Evolutionary conservation across 2,113 vertebrate species (phyloP), one percentile per base, ranked within the genome.

Genomic region (Callionymus lyra): DNA sequence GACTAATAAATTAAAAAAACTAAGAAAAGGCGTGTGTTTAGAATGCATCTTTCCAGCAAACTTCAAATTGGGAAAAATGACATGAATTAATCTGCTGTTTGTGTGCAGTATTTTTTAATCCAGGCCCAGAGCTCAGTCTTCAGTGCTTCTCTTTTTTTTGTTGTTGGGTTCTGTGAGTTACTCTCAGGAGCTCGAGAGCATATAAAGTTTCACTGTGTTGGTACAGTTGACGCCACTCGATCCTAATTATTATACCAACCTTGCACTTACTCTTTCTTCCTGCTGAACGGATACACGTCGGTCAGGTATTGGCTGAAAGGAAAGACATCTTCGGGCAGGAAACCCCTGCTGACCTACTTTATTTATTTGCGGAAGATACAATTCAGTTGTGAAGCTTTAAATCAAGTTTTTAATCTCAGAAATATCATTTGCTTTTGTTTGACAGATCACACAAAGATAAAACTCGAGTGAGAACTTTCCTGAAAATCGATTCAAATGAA

Each of bases 261-360:
- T 11, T 9, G 21, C 14, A 15, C 38, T 14, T 14, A 32, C 12
- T 31, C 35, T 33, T 60, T 53, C 43, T 48, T 47, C 34, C 10
- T 0, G 27, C 44, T 50, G 10, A 44, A 56, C 18, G 53, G 41
- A 31, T 31, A 41, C 60, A 63, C 46, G 52, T 56, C 70, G 59
- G 41, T 70, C 63, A 72, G 58, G 62, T 74, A 65, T 60, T 48
- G 52, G 56, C 43, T 69, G 56, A 71, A 62, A 42, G 56, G 65
- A 53, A 50, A 68, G n/a, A 38, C 21, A 48, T 56, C 56, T 53
- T 52, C 40, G 50, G 49, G 65, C 82, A 84, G 85, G 81, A 85
- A 85, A 83, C 78, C 59, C 72, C 61, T 71, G 73, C 53, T 84
- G 83, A 84, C 83, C 83, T 82, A 84, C 60, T 75, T 81, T 73